These are phyloP conservation scores for Heterotis niloticus DNA, from an alignment of 2,113 vertebrate species.

Conservation along the genomic window DNA sequence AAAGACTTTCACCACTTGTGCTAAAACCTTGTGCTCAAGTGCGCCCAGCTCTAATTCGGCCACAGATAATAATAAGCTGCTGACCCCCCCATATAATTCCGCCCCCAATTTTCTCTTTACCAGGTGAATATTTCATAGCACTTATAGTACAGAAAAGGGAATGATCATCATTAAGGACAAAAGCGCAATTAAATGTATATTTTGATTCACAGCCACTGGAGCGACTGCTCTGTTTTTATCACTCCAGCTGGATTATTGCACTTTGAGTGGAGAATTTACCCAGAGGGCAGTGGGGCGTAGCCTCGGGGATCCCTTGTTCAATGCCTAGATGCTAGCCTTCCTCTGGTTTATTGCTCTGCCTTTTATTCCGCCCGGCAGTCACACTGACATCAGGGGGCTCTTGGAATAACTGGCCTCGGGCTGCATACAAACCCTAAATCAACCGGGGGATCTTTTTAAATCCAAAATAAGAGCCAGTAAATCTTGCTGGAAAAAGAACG, in stretches of 20 bases:
- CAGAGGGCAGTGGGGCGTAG: conserved; percentile 74
- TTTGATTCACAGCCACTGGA: conserved; percentile 20
- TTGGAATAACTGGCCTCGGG: conserved; percentile 74
- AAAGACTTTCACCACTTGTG: no score
- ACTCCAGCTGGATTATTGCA: conserved; percentile 74
- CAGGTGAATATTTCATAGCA: not conserved
- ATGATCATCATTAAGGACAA: conserved; percentile 17
- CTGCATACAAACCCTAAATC: conserved; percentile 73
- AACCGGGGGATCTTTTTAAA: conserved; percentile 60
- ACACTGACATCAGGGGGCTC: conserved; percentile 72
- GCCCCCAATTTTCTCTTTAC: not conserved
- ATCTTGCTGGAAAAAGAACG: conserved; percentile 41
- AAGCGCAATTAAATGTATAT: conserved; percentile 27
- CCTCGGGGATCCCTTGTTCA: conserved; percentile 73
- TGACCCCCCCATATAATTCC: no score
- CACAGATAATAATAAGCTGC: no score
- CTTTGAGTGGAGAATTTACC: conserved; percentile 79
- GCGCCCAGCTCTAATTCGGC: no score
- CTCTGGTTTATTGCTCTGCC: conserved; percentile 69
- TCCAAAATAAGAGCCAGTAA: conserved; percentile 58
- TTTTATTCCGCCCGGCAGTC: conserved; percentile 76
- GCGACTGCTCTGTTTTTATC: conserved; percentile 6
- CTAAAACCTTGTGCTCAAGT: no score
- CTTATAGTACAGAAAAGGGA: not conserved
- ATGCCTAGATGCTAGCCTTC: conserved; percentile 64